phyloP scores from a whole-genome alignment of 2,113 vertebrate species.

The Ranitomeya imitator region DNA sequence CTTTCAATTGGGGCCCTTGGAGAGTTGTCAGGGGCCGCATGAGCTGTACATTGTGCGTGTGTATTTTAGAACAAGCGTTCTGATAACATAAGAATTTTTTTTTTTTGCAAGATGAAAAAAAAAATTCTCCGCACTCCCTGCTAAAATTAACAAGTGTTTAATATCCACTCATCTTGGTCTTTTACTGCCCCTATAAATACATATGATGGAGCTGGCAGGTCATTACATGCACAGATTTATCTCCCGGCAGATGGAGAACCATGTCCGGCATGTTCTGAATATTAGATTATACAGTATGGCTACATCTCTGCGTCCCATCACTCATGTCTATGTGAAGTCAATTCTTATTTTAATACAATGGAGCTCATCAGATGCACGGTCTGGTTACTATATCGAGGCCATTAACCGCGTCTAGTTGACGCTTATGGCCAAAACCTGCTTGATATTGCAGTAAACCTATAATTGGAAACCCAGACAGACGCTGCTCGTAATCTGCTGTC shows the following conservation, averaged over 20 bases:
- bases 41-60: not conserved
- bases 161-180: not conserved
- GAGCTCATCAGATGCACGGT: slow-evolving; percentile 14
- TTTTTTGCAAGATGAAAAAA: not conserved
- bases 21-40: not conserved
- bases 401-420: slow-evolving; percentile 28
- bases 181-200: not conserved
- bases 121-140: not conserved
- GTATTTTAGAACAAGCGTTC: not conserved
- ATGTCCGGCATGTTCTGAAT: slow-evolving; percentile 1
- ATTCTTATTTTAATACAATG: slow-evolving; percentile 5
- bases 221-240: not conserved
- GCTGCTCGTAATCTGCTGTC: not conserved
- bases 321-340: not conserved
- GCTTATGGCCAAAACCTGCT: not conserved
- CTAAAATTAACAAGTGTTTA: not conserved
- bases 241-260: not conserved
- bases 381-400: slow-evolving; percentile 24
- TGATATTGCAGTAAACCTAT: slow-evolving; percentile 38
- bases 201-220: not conserved
- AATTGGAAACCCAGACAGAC: slow-evolving; percentile 29
- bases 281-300: slow-evolving; percentile 7
- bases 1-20: too few relatives aligned
- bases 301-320: not conserved
- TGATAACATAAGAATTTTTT: not conserved